These are phyloP conservation scores for Xerus rutilus DNA, from an alignment of 2,797 vertebrate genomes.

Conservation along the genomic window DNA sequence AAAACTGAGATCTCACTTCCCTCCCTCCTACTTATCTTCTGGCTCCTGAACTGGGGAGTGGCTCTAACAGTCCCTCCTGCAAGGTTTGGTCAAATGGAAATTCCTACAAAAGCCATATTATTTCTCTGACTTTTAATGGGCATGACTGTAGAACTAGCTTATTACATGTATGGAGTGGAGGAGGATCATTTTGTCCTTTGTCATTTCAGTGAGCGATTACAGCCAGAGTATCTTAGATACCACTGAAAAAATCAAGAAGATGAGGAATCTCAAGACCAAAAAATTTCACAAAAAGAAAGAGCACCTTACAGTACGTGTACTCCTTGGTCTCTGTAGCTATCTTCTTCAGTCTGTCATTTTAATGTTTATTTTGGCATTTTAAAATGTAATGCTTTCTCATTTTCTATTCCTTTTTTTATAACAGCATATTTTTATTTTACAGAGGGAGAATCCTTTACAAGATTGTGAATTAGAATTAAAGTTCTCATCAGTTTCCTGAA, in stretches of 20 bases:
- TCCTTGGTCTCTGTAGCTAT: background rate
- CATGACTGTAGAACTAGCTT: background rate
- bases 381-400: background rate
- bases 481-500: background rate
- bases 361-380: constrained; percentile 37
- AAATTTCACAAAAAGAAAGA: constrained; percentile 77
- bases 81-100: background rate
- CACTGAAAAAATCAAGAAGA: constrained; percentile 78
- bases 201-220: constrained; percentile 85
- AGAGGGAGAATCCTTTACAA: background rate
- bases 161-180: background rate
- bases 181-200: constrained; percentile 67
- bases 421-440: constrained; percentile 10
- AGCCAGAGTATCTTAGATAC: constrained; percentile 72
- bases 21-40: background rate
- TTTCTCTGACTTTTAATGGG: background rate
- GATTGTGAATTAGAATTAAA: constrained; percentile 36
- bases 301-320: constrained; percentile 84
- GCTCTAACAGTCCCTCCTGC: background rate
- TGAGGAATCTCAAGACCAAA: constrained; percentile 81
- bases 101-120: background rate
- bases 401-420: background rate
- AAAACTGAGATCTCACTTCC: background rate
- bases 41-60: background rate
- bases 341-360: background rate